Evolutionary conservation across 2,888 invertebrate genomes (phyloP).

Genomic region (Eledone cirrhosa): DNA sequence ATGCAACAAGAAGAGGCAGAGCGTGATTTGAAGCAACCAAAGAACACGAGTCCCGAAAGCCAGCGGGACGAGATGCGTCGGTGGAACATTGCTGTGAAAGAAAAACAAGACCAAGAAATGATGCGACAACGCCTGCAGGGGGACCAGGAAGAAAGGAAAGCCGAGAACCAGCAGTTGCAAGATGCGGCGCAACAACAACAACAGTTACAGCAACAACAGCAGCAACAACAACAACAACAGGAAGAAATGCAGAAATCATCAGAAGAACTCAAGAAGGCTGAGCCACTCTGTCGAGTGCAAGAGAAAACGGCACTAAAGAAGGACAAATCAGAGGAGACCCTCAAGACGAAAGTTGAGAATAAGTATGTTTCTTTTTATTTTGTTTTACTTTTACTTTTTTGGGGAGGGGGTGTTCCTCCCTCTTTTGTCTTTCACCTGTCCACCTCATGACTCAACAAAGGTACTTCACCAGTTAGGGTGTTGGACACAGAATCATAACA

Average conservation of each 20-base stretch:
- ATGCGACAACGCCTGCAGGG: conserved; percentile 6
- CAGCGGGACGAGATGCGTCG: conserved; percentile 34
- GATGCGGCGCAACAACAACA: not conserved
- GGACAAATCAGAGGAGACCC: not conserved
- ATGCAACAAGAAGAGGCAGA: conserved; percentile 59
- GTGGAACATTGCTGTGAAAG: not conserved
- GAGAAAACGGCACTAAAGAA: not conserved
- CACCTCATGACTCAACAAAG: too few relatives aligned
- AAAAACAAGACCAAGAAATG: not conserved
- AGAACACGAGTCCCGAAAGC: conserved; percentile 41
- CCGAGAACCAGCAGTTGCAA: not conserved
- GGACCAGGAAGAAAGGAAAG: not conserved
- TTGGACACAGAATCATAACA: too few relatives aligned
- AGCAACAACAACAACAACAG: not conserved
- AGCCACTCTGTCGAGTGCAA: not conserved
- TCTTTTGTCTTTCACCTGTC: too few relatives aligned
- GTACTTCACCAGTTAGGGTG: too few relatives aligned
- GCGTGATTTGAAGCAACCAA: not conserved
- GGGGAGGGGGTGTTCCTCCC: too few relatives aligned
- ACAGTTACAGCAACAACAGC: not conserved
- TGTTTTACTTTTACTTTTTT: too few relatives aligned
- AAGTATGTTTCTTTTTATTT: conserved; percentile 1
- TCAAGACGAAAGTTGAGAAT: conserved; percentile 12
- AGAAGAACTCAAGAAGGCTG: not conserved
- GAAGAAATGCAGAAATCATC: not conserved